phyloP scores from a whole-genome alignment of 2,888 invertebrate genomes.

The Cerastoderma edule region DNA sequence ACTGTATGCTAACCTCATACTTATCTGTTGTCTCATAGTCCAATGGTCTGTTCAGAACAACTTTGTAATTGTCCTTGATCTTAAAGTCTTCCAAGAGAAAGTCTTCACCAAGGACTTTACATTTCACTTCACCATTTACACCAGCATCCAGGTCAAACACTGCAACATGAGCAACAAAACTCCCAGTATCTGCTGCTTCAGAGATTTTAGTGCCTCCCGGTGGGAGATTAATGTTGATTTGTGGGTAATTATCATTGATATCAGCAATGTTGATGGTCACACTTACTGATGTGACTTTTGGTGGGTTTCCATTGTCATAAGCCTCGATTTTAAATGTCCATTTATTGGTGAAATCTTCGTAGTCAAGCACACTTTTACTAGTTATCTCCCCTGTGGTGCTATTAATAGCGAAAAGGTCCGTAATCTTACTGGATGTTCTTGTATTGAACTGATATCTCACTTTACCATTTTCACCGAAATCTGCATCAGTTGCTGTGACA shows the following conservation, averaged over 20 bases:
- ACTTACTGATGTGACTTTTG: slow-evolving; percentile 84
- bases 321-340: slow-evolving; percentile 89
- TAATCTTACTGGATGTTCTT: slow-evolving; percentile 66
- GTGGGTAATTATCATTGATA: slow-evolving; percentile 94
- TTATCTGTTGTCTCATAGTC: slow-evolving; percentile 74
- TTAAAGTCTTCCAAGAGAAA: slow-evolving; percentile 65
- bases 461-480: slow-evolving; percentile 91
- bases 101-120: slow-evolving; percentile 66
- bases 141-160: slow-evolving; percentile 85
- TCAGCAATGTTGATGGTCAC: slow-evolving; percentile 86
- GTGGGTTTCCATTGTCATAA: slow-evolving; percentile 69
- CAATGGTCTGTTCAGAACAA: slow-evolving; percentile 67
- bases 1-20: slow-evolving; percentile 74
- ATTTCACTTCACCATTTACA: slow-evolving; percentile 72
- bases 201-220: slow-evolving; percentile 87
- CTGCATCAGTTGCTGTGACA: slow-evolving; percentile 92
- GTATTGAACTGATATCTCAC: slow-evolving; percentile 83
- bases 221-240: slow-evolving; percentile 92
- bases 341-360: slow-evolving; percentile 88
- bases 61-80: slow-evolving; percentile 65
- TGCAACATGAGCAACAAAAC: slow-evolving; percentile 96
- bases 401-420: slow-evolving; percentile 87
- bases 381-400: slow-evolving; percentile 93
- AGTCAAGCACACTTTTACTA: slow-evolving; percentile 91
- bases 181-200: slow-evolving; percentile 91